Evolutionary conservation across 2,797 vertebrate species (phyloP).

Genomic region (Spinus pinus): DNA sequence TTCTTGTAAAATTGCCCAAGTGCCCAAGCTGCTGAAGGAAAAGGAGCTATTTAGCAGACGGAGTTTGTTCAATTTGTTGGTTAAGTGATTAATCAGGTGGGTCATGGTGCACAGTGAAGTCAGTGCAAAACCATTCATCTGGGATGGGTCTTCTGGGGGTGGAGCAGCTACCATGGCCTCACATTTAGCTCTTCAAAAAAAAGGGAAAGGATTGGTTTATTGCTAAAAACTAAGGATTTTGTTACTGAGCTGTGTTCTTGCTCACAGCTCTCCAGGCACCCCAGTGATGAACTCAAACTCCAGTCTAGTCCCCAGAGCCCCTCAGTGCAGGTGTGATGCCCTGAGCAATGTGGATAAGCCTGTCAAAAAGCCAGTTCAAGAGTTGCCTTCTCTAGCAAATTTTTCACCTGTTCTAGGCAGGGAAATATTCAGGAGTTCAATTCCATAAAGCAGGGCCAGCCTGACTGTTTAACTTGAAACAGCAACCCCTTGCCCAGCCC

Average conservation of each 20-base stretch:
- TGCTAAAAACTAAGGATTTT: background rate
- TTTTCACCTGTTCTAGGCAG: background rate
- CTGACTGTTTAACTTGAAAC: background rate
- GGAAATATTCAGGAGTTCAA: background rate
- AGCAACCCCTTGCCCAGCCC: background rate
- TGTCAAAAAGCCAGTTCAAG: background rate
- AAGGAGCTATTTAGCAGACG: background rate
- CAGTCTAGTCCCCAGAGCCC: background rate
- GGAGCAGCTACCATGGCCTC: background rate
- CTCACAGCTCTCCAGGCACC: background rate
- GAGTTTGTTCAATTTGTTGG: background rate
- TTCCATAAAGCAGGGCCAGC: background rate
- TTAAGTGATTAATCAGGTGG: background rate
- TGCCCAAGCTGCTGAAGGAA: background rate
- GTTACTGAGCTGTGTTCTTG: background rate
- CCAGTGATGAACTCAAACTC: background rate
- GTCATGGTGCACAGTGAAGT: background rate
- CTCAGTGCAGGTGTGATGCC: background rate
- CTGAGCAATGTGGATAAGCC: background rate
- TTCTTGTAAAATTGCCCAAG: background rate
- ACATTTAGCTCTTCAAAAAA: background rate
- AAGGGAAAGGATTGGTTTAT: background rate
- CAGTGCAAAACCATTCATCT: accelerated
- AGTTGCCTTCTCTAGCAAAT: background rate
- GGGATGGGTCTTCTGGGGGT: background rate